Conservation (phyloP, 1,140 invertebrate species). For the Cherax quadricarinatus region DNA sequence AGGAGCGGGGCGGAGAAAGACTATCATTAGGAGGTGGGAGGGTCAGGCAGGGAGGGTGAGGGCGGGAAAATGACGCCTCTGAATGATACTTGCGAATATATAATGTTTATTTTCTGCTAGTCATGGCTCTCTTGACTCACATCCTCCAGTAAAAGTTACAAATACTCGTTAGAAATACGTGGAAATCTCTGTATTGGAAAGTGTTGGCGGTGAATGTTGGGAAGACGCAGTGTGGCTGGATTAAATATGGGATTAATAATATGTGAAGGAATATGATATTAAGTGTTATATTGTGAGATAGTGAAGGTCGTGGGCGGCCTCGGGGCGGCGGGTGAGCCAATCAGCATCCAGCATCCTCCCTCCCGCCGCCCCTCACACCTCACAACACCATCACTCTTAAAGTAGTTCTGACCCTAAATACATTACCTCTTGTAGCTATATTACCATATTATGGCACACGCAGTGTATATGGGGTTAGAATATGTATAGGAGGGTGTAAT, state of each 20-base stretch:
- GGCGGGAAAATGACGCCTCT: slow-evolving; percentile 65
- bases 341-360: slow-evolving; percentile 41
- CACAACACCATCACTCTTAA: neutral
- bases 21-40: slow-evolving; percentile 69
- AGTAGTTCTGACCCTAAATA: slow-evolving; percentile 26
- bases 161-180: no score
- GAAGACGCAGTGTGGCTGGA: no score
- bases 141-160: no score
- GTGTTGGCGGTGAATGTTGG: no score
- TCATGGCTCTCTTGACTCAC: no score
- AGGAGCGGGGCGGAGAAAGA: slow-evolving; percentile 17
- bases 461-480: neutral
- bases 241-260: no score
- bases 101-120: slow-evolving; percentile 6
- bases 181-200: no score
- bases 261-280: no score
- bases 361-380: slow-evolving; percentile 25
- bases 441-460: neutral
- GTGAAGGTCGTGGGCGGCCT: slow-evolving; percentile 58
- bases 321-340: slow-evolving; percentile 43
- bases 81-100: slow-evolving; percentile 28
- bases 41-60: slow-evolving; percentile 61
- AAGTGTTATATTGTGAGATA: neutral
- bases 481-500: neutral
- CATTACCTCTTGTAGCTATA: slow-evolving; percentile 2